phyloP scores from a whole-genome alignment of 2,797 vertebrate species.

The Chrosomus eos region DNA sequence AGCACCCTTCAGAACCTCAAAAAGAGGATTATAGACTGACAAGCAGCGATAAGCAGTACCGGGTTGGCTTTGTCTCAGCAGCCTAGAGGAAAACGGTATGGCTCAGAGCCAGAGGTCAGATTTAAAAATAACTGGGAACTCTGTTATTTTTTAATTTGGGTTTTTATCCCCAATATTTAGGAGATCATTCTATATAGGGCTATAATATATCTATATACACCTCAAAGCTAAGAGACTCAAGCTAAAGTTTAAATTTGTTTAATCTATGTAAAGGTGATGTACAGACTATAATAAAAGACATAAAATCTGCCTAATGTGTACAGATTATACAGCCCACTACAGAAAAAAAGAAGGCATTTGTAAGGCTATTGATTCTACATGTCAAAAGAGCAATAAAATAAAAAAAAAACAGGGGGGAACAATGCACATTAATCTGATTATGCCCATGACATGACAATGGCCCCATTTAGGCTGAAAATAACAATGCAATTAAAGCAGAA shows the following conservation, averaged over 20 bases:
- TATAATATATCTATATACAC: too few relatives aligned
- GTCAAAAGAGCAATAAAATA: not conserved
- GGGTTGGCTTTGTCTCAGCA: conserved; percentile 15
- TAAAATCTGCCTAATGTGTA: not conserved
- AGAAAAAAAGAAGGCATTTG: not conserved
- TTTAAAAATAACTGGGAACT: not conserved
- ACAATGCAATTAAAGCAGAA: not conserved
- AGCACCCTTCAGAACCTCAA: conserved; percentile 22
- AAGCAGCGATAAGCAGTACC: not conserved
- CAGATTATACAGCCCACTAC: not conserved
- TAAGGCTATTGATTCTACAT: not conserved
- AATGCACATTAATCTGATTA: not conserved
- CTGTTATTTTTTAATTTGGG: too few relatives aligned
- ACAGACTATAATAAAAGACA: not conserved
- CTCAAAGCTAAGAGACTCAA: not conserved
- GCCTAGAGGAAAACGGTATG: not conserved
- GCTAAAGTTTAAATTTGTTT: not conserved
- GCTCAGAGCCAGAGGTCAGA: not conserved
- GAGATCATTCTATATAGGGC: not conserved
- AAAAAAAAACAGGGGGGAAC: too few relatives aligned
- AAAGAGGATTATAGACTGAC: conserved; percentile 39
- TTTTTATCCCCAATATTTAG: too few relatives aligned
- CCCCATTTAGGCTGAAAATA: not conserved
- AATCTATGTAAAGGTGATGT: not conserved
- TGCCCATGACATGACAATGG: not conserved